Evolutionary conservation across 2,888 invertebrate genomes (phyloP).

Genomic region (Petrophora chlorosata): DNA sequence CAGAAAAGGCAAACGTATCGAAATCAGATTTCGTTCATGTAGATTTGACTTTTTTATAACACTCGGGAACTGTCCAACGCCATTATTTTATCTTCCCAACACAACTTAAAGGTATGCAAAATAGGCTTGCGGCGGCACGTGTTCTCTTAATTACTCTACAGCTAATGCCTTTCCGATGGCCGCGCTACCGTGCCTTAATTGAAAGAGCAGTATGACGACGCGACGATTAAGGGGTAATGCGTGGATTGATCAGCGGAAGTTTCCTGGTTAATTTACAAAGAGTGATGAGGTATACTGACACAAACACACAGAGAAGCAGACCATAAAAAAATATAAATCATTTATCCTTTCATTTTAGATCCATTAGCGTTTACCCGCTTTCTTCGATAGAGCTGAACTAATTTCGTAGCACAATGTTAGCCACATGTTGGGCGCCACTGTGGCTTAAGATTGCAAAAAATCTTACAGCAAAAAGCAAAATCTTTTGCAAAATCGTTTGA

Average conservation of each 20-base stretch:
- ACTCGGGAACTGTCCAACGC: no score
- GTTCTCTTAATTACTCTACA: conserved; percentile 70
- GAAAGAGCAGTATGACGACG: conserved; percentile 30
- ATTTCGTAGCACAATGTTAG: neutral
- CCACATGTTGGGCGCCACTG: conserved; percentile 29
- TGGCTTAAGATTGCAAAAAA: neutral
- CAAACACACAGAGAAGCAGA: no score
- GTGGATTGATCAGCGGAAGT: conserved; percentile 33
- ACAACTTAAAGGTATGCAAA: no score
- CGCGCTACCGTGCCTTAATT: conserved; percentile 28
- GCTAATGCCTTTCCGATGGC: conserved; percentile 64
- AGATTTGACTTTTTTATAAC: no score
- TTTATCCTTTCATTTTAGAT: no score
- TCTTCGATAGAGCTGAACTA: no score
- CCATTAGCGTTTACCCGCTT: no score
- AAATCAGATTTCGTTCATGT: no score
- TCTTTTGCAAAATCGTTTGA: neutral
- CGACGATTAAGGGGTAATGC: conserved; percentile 28
- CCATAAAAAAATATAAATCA: no score
- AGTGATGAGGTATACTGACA: no score
- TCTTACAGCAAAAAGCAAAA: neutral
- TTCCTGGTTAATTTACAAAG: conserved; percentile 1
- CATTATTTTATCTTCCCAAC: no score
- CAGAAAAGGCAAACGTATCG: no score
- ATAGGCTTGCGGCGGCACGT: conserved; percentile 46